Evolutionary conservation across 2,797 vertebrate genomes (phyloP), one percentile per base, ranked within the genome.

Genomic region (Apogon talboti): DNA sequence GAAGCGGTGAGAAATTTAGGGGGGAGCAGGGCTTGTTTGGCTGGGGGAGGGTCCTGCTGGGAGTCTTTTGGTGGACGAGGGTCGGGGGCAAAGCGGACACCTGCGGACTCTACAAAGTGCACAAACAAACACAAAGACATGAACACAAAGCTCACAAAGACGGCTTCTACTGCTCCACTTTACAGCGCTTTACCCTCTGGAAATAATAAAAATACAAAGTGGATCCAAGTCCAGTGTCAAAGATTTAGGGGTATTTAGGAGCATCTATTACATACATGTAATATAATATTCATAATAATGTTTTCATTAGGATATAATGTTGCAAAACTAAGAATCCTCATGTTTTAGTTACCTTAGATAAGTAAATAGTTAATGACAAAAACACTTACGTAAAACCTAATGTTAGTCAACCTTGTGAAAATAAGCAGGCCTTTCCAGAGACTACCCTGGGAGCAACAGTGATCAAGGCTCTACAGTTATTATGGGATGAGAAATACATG

Each of bases 1-100:
- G 93, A 85, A 18, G 93, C 84, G 2, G 63, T 54, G 43, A 90
- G 90, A 75, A 92, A 93, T 89, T 96, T 96, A 0, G 96, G 95
- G 50, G 96, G 97, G 47, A 97, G 92, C 48, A 98, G 82, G 74
- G 94, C 95, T 21, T 95, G 95, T 73, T 90, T 96, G 68, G 78
- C 46, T 14, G 66, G 73, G 1, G 59, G 82, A 30, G 60, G 81
- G 11, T 92, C 93, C 54, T 82, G 91, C 44, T 74, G 76, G 0
- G 77, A 75, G 50, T 95, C 93, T 68, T 80, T 90, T 2, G 63
- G 60, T 67, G 41, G 40, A 70, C 73, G 56, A 45, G 66, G 56
- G 67, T 93, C 91, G 0, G 93, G 88, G 65, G 77, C 49, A 6
- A 94, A 81, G 41, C 93, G 92, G 68, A 91, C 93, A 76, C 91